Base-by-base conservation (phyloP, 1,140 invertebrate species). In the Drosophila micromelanica region DNA sequence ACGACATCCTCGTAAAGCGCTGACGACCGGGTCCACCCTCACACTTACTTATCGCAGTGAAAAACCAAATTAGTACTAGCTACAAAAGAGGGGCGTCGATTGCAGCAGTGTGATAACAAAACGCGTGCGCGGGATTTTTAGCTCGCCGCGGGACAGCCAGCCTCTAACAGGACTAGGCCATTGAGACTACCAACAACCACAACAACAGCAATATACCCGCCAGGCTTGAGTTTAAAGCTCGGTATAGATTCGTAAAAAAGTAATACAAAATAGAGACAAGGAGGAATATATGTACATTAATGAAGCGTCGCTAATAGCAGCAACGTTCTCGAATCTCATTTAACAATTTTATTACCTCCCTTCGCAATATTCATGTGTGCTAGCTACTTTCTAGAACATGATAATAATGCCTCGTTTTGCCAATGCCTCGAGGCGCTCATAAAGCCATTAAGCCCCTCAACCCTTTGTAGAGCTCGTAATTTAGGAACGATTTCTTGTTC, bases 321-420 rank as follows among this genome's bases (percentile, higher is more conserved):
- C 27, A 42, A 7, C 13, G 35, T 48, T 57, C 43, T 15, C 38
- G 43, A 6, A 71, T 46, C 43, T 59, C 49, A 75, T 73, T 67
- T 61, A 80, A 72, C 76, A 69, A 55, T 43, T 78, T 69, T 78
- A 65, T 81, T 64, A 38, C 30, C 67, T 32, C 27, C 48, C 63
- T 71, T 56, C 73, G 68, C 78, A 45, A 76, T 40, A 27, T 7
- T 51, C 23, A 37, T 65, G 5, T 30, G 27, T 17, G 69, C 35
- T 68, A 52, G 56, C 73, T 74, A 64, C 43, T 54, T 38, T 73
- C 73, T 73, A 54, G 75, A 75, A 81, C 77, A 76, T 78, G 82
- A 84, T 79, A 89, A 84, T 84, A 89, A 84, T 76, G 72, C 64
- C 67, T 73, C 71, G 68, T 89, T 89, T 89, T 76, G 78, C 46